Evolutionary conservation across 2,113 vertebrate genomes (phyloP).

Genomic region (Axis porcinus): DNA sequence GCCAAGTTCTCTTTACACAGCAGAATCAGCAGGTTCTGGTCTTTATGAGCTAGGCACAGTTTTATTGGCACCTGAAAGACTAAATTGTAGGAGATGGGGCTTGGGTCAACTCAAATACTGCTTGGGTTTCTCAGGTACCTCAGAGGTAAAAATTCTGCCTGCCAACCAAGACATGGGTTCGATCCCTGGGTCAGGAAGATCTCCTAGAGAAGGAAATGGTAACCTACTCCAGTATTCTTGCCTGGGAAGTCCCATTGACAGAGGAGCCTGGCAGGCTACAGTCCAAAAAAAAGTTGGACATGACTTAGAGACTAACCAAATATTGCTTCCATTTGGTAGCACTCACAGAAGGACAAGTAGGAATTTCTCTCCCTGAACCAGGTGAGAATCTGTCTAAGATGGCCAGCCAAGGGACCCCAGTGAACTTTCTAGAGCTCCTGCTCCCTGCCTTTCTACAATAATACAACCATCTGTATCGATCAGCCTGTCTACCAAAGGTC

Average conservation of each 20-base stretch:
- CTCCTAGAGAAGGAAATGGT: background rate
- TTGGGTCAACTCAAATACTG: background rate
- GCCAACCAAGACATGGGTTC: background rate
- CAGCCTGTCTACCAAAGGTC: background rate
- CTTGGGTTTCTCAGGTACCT: background rate
- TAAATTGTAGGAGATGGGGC: background rate
- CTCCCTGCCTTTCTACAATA: background rate
- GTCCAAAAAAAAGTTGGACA: background rate
- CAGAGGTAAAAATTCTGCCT: background rate
- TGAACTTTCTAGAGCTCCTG: background rate
- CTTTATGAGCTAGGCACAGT: fast-evolving
- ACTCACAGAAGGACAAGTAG: background rate
- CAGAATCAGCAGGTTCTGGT: background rate
- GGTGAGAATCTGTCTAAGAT: background rate
- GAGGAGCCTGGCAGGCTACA: background rate
- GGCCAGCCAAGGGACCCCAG: background rate
- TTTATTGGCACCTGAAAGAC: background rate
- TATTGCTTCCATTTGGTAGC: background rate
- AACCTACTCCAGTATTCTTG: background rate
- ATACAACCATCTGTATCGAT: background rate
- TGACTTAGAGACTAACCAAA: background rate
- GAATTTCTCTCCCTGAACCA: background rate
- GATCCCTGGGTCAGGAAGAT: background rate
- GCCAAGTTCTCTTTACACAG: background rate
- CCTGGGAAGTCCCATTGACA: background rate